Evolutionary conservation across 2,113 vertebrate genomes (phyloP), one percentile per base, ranked within the genome.

Genomic region (rabbit (Oryctolagus cuniculus)): DNA sequence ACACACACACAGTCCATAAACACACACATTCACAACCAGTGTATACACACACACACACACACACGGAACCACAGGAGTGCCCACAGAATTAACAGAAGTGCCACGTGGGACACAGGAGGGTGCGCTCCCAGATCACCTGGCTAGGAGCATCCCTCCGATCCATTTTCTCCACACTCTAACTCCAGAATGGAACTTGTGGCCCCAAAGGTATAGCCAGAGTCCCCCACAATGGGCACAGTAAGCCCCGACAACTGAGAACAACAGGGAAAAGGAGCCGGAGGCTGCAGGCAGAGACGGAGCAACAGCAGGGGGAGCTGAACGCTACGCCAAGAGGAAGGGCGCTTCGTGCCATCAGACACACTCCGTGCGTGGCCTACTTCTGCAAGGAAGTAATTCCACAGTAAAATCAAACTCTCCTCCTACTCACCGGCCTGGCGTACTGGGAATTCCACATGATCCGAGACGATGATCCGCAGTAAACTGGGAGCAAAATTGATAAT

Each of bases 401-500:
- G 63, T 90, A 79, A 87, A 80, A 86, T 2, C 75, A 87, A 94
- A 44, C 44, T 44, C 44, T 44, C 38, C 38, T 38, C 44, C 44
- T 44, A 44, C 99, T 98, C 96, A 99, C 99, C 99, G 97, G 99
- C 99, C 98, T 99, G 99, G 25, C 99, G 99, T 53, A 99, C 99
- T 70, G 99, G 99, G 95, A 99, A 99, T 96, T 99, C 99, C 97
- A 99, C 99, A 97, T 99, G 99, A 95, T 99, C 99, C 0, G 99
- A 99, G 74, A 99, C 98, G 36, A 99, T 99, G 97, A 99, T 99
- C 97, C 99, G 99, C 89, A 99, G 99, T 87, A 99, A 98, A 64
- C 99, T 99, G 36, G 99, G 99, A 82, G 99, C 99, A 96, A 99
- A 99, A 98, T 99, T 99, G 98, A 99, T 99, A 97, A 99, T 99